Base-by-base conservation (phyloP, 2,888 invertebrate genomes). In the Zaprionus bogoriensis region DNA sequence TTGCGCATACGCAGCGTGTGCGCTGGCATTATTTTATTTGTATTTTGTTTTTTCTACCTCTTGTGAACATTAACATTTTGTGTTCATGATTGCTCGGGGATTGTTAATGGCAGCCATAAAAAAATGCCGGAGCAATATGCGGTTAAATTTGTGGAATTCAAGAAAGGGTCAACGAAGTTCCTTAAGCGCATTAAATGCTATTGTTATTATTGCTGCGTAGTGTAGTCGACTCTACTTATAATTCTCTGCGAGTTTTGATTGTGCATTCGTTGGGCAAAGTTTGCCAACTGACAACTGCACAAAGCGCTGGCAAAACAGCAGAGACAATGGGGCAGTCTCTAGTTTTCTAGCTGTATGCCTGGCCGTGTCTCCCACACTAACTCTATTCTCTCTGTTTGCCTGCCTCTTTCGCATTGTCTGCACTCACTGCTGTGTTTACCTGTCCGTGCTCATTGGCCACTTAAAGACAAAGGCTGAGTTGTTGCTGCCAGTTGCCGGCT, bases 381-480 rank as follows among this genome's bases (percentile, higher is more conserved):
- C n/a, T n/a, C n/a, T n/a, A n/a, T n/a, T n/a, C n/a, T 27, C n/a
- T 27, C 27, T 0, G 17, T 6, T 3, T 14, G 32, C 32, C 7
- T 3, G 9, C 32, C n/a, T 14, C 14, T 7, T 7, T 17, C 3
- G 6, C 14, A 2, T 32, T 32, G 14, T 6, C 17, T 1, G 32
- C 17, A 7, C 14, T 36, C 14, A 3, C 1, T 17, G 14, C n/a
- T 36, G 58, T 62, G 59, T 42, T 58, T 45, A 68, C 69, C 65
- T 70, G 73, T 70, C 48, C 61, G 47, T 75, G 78, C 60, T 74
- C 82, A 65, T 70, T 84, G 85, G 68, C 68, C 86, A 78, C 72
- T 85, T 86, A 63, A 83, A 79, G 86, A 67, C 78, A 79, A 72
- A 72, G 66, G 52, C 58, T 54, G 47, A 46, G 39, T 44, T 45